Percentiles rank a stretch among this genome's conserved stretches.
Conservation (phyloP, 2,113 vertebrate species). For the Prolemur simus region DNA sequence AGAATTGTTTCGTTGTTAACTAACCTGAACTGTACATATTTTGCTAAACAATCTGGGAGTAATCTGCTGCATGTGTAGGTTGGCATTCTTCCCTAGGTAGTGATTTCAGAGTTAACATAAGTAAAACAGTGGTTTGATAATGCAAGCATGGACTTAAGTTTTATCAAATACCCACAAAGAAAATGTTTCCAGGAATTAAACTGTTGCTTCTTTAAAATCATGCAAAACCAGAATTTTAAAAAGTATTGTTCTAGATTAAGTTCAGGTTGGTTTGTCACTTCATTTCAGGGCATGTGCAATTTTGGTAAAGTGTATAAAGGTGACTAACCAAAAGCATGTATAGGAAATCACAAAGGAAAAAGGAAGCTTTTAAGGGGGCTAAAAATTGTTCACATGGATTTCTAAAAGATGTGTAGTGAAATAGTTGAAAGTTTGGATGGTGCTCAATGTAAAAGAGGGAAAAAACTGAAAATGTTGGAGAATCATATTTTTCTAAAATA, state of each 20-base stretch:
- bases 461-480: background rate
- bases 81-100: conserved; percentile 45
- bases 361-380: background rate
- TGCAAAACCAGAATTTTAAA: conserved; percentile 16
- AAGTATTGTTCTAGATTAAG: conserved; percentile 1
- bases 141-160: background rate
- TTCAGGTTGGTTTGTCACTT: background rate
- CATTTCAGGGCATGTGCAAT: conserved; percentile 8
- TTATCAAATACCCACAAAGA: conserved; percentile 21
- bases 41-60: conserved; percentile 52
- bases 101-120: conserved; percentile 54
- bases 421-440: conserved; percentile 40
- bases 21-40: conserved; percentile 40
- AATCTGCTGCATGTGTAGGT: conserved; percentile 33
- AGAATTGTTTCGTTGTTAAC: conserved; percentile 23
- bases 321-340: background rate
- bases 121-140: conserved; percentile 45
- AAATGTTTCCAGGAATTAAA: conserved; percentile 36
- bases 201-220: conserved; percentile 39
- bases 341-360: background rate
- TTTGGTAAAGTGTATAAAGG: background rate
- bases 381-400: background rate
- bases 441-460: background rate
- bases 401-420: background rate
- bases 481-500: background rate